Evolutionary conservation across 2,113 vertebrate genomes (phyloP), one percentile per base, ranked within the genome.

Genomic region (Microtus pennsylvanicus): DNA sequence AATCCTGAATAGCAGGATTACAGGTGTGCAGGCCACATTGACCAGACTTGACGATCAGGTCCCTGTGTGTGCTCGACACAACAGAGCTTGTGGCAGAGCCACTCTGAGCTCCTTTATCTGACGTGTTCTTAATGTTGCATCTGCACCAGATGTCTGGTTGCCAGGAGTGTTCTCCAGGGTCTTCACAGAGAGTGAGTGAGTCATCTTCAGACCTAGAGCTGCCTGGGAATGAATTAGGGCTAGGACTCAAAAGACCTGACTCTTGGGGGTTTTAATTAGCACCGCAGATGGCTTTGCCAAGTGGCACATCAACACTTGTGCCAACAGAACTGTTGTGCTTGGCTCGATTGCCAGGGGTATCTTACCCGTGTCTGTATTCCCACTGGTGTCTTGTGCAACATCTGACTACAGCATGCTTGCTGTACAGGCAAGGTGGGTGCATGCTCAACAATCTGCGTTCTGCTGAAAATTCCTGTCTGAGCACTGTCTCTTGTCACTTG

Each of bases 191-290:
- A 72, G 38, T 16, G 9, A 47, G 77, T 21, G 90, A 61, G 72
- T 89, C 45, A 21, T 75, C 69, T 76, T 63, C 70, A 92, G 94
- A 52, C n/a, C 4, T 5, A 13, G 77, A 55, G 24, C 75, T 94
- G 35, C 75, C 80, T 90, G 70, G 67, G 90, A 63, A 80, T 89
- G 61, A 88, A 78, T 85, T 67, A 67, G 55, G 35, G 72, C 19
- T 74, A 55, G 70, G 47, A 52, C 47, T 85, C 61, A 85, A 96
- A 92, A 93, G 89, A 81, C 67, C 47, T 33, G 69, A 69, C 89
- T 92, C 89, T 35, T 7, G 63, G 75, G 76, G 77, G 70, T 90
- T 90, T 93, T 87, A 80, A 91, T 96, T 83, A 93, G 90, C 94
- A 83, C 78, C 74, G 42, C 63, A 95, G 74, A 87, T 91, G 81